phyloP scores from a whole-genome alignment of 2,888 invertebrate genomes.

The Pristionchus arcanus region DNA sequence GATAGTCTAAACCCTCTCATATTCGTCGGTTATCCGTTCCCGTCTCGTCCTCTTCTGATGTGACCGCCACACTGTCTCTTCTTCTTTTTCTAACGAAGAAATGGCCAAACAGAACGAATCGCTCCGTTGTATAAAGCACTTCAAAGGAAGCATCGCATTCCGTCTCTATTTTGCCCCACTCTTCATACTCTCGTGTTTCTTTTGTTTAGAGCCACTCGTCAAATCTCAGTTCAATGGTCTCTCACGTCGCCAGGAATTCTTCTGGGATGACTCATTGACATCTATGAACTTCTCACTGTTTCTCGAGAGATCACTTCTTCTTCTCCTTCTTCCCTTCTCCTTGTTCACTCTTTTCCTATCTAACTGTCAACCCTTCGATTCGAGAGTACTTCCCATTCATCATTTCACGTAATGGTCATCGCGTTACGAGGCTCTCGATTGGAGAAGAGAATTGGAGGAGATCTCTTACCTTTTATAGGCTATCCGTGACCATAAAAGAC shows the following conservation, averaged over 20 bases:
- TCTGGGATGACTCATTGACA: background rate
- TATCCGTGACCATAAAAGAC: constrained; percentile 41
- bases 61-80: background rate
- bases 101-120: constrained; percentile 50
- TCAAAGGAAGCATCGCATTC: constrained; percentile 48
- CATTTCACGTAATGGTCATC: constrained; percentile 51
- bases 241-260: background rate
- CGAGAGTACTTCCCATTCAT: constrained; percentile 38
- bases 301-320: background rate
- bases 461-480: constrained; percentile 43
- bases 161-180: constrained; percentile 32
- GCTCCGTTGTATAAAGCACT: constrained; percentile 53
- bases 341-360: background rate
- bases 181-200: constrained; percentile 32
- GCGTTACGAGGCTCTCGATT: background rate
- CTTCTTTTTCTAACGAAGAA: constrained; percentile 24
- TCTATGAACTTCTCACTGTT: constrained; percentile 9
- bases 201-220: background rate
- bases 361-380: background rate
- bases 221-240: constrained; percentile 11
- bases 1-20: background rate
- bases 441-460: background rate
- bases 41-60: constrained; percentile 10
- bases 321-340: constrained; percentile 11
- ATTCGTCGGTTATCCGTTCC: background rate